phyloP scores from a whole-genome alignment of 1,140 invertebrate species.

The Drepana arcuata region DNA sequence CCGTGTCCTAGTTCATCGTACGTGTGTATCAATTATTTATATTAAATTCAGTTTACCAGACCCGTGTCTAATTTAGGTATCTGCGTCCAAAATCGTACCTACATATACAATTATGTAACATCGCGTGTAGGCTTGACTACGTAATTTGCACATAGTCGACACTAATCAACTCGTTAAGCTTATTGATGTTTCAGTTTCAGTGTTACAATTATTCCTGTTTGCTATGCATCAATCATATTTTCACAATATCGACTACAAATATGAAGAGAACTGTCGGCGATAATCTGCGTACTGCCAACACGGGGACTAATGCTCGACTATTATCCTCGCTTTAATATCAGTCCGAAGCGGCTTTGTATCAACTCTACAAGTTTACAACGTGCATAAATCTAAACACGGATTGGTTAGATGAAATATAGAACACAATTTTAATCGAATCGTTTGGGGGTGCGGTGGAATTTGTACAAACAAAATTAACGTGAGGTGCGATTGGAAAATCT shows the following conservation, averaged over 20 bases:
- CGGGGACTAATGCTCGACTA: not conserved
- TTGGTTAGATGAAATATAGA: constrained; percentile 23
- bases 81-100: not conserved
- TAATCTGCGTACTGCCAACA: constrained; percentile 3
- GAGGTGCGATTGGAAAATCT: constrained; percentile 45
- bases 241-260: constrained; percentile 9
- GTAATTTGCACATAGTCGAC: constrained; percentile 20
- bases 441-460: constrained; percentile 37
- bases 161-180: constrained; percentile 54
- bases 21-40: too few species aligned
- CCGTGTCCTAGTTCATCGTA: too few species aligned
- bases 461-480: constrained; percentile 51
- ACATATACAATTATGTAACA: constrained; percentile 20
- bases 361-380: too few species aligned
- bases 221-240: constrained; percentile 28
- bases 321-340: constrained; percentile 1
- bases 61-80: too few species aligned
- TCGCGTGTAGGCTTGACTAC: constrained; percentile 9
- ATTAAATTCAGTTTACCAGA: too few species aligned
- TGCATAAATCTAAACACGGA: too few species aligned
- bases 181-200: constrained; percentile 41
- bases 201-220: constrained; percentile 49
- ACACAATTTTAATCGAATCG: constrained; percentile 45
- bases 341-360: not conserved
- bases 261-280: constrained; percentile 1